A percentile compares a stretch with the other conserved stretches of the same genome.
phyloP scores from a whole-genome alignment of 2,888 invertebrate genomes.

The Cheilosia variabilis region DNA sequence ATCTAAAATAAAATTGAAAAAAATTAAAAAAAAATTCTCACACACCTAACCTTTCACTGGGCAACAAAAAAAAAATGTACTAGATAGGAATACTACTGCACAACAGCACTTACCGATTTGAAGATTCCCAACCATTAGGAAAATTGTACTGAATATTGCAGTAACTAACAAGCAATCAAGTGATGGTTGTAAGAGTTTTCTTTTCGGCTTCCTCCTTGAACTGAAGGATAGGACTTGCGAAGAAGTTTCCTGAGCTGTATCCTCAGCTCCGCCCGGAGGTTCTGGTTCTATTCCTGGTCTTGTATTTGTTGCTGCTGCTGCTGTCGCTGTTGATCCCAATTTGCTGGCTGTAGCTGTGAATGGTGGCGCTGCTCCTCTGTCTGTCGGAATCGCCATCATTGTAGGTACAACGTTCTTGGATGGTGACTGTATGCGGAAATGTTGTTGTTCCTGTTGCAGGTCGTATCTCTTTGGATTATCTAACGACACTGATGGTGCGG shows the following conservation, averaged over 20 bases:
- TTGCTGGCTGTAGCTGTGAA: constrained; percentile 22
- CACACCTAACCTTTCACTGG: constrained; percentile 1
- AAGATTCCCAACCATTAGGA: constrained; percentile 73
- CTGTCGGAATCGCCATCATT: constrained; percentile 42
- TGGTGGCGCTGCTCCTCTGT: constrained; percentile 37
- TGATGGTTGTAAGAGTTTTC: constrained; percentile 72
- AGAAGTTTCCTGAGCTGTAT: constrained; percentile 54
- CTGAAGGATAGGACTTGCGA: constrained; percentile 62
- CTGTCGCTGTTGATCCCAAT: constrained; percentile 43
- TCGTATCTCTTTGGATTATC: constrained; percentile 56
- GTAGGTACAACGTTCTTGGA: constrained; percentile 29
- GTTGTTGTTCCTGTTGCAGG: constrained; percentile 25
- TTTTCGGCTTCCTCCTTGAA: constrained; percentile 71
- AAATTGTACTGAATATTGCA: constrained; percentile 74
- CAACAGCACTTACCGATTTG: constrained; percentile 68
- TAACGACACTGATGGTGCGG: constrained; percentile 25
- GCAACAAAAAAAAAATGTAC: background rate
- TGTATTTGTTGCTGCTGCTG: constrained; percentile 45
- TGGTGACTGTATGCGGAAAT: constrained; percentile 42
- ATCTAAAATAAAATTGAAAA: constrained; percentile 39
- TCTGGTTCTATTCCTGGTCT: constrained; percentile 22
- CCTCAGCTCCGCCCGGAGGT: constrained; percentile 25
- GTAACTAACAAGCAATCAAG: constrained; percentile 73
- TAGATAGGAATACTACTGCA: background rate
- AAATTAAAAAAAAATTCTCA: background rate